Percentiles rank a stretch among this genome's conserved stretches.
Conservation (phyloP, 2,113 vertebrate genomes). For the Holacanthus passer region DNA sequence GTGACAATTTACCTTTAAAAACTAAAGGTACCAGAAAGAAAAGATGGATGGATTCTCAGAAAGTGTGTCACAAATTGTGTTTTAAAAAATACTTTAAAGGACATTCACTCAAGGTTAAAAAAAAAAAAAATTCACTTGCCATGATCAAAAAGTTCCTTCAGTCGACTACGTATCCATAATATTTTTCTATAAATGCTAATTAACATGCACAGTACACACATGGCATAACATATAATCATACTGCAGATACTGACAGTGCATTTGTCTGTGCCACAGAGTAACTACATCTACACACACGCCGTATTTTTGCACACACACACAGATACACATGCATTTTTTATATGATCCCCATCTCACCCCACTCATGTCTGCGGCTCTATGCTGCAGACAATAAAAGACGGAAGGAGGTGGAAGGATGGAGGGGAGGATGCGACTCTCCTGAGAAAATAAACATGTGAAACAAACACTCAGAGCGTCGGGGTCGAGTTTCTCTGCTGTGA, state of each 20-base stretch:
- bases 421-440: conserved; percentile 72
- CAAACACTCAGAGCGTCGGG: conserved; percentile 55
- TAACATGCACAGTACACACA: neutral
- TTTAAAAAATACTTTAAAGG: neutral
- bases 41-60: neutral
- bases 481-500: conserved; percentile 72
- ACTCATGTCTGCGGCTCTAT: conserved; percentile 6
- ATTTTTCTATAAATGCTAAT: too few species aligned
- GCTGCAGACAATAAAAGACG: conserved; percentile 71
- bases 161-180: neutral
- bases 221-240: too few species aligned
- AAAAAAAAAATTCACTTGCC: neutral
- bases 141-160: too few species aligned
- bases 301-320: neutral
- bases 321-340: conserved; percentile 10
- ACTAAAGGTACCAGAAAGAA: neutral
- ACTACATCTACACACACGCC: neutral
- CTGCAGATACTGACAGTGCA: neutral
- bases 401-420: conserved; percentile 65
- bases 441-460: conserved; percentile 82
- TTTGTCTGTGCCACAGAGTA: neutral
- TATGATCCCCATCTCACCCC: conserved; percentile 21
- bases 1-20: neutral
- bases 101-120: too few species aligned
- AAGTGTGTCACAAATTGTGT: too few species aligned